Percentiles rank a stretch among this genome's conserved stretches.
These are phyloP conservation scores for Crypturellus tataupa DNA, from an alignment of 2,797 vertebrate species.

Conservation along the genomic window DNA sequence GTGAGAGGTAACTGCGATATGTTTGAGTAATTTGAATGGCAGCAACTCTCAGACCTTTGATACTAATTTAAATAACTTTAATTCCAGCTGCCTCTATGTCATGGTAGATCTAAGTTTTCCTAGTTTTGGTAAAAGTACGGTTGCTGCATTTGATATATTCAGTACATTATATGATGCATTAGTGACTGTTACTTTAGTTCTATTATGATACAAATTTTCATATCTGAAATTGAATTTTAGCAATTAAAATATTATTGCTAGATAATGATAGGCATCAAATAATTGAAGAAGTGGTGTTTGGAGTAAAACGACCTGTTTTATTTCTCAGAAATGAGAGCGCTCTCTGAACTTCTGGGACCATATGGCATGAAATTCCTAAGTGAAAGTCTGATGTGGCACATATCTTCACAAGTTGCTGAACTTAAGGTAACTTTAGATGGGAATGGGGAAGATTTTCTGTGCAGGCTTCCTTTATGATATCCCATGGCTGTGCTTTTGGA, in stretches of 20 bases:
- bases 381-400: constrained; percentile 99
- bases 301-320: constrained; percentile 40
- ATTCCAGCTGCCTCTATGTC: background rate
- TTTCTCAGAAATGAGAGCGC: constrained; percentile 93
- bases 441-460: background rate
- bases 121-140: background rate
- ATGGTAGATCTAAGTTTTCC: background rate
- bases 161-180: background rate
- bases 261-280: background rate
- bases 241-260: background rate
- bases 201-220: background rate
- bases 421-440: constrained; percentile 89
- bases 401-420: constrained; percentile 98
- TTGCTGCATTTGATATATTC: background rate
- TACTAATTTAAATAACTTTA: background rate
- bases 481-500: background rate
- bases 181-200: background rate
- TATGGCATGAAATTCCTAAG: constrained; percentile 99
- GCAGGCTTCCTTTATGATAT: background rate
- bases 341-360: constrained; percentile 95
- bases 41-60: background rate
- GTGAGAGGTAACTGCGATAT: background rate
- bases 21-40: background rate
- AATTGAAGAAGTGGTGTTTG: background rate
- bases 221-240: background rate